Base-by-base conservation (phyloP, 2,888 invertebrate genomes). In the Philonicus albiceps region DNA sequence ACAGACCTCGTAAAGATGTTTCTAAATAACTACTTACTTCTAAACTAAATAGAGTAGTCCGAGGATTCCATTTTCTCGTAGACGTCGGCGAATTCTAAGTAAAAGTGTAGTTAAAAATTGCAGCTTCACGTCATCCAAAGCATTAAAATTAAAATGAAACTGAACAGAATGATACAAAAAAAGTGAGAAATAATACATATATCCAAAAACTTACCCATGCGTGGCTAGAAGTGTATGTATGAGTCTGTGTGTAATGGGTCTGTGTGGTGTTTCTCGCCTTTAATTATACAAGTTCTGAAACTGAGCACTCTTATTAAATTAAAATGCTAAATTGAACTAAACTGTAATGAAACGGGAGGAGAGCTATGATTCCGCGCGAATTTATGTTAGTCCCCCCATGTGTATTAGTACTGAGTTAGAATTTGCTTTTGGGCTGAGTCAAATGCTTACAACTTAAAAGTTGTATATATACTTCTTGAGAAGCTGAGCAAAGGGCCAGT, bases 261-360 rank as follows among this genome's bases (percentile, higher is more conserved):
- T 78, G 40, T 43, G 19, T 16, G 78, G 53, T 80, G 27, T 31
- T 83, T 22, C 22, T 31, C 83, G 34, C 40, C 72, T 83, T 83
- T 83, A 83, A 83, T 83, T 83, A 83, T 72, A 30, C 83, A 83
- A 83, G 64, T 83, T 72, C 72, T 72, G 72, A 37, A 64, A 37
- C 83, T 72, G 83, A 72, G 64, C 49, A n/a, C 74, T 85, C 49
- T 74, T 85, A 74, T 85, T 43, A 85, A 85, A 85, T 85, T 85
- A 85, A 85, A 85, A 74, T 74, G 74, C 74, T 85, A 74, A 85
- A 27, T 49, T 31, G 49, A 43, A 34, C 27, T 55, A 13, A 49
- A n/a, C 27, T 22, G 49, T 40, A 30, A 27, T 19, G 19, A 49
- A 31, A 64, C n/a, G 27, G 30, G 7, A 40, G 74, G 27, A 31